Evolutionary conservation across 2,113 vertebrate genomes (phyloP).

Genomic region (Heterotis niloticus): DNA sequence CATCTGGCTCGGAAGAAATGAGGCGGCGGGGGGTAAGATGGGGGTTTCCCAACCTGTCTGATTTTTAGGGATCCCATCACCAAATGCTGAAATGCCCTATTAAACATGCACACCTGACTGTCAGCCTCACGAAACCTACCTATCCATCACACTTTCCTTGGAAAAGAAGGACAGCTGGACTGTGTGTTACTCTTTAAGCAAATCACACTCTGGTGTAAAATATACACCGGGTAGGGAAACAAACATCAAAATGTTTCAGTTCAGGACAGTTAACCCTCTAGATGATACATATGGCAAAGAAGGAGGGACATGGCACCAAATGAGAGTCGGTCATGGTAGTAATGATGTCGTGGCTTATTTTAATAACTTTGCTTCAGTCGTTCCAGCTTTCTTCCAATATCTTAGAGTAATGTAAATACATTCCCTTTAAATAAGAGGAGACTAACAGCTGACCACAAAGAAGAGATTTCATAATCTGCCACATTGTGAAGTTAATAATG

Average conservation of each 20-base stretch:
- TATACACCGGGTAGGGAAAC: not conserved
- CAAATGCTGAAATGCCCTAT: not conserved
- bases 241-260: not conserved
- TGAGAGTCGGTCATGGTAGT: not conserved
- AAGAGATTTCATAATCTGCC: too few relatives aligned
- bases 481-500: too few relatives aligned
- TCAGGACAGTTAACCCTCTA: not conserved
- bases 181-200: not conserved
- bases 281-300: not conserved
- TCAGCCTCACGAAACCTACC: not conserved
- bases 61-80: not conserved
- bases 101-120: not conserved
- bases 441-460: too few relatives aligned
- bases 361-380: not conserved
- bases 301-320: not conserved
- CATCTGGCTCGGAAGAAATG: too few relatives aligned
- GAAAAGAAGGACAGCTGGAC: not conserved
- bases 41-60: not conserved
- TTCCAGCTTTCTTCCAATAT: not conserved
- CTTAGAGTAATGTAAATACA: not conserved
- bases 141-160: not conserved
- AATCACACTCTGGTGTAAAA: conserved; percentile 9
- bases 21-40: too few relatives aligned
- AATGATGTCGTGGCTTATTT: not conserved
- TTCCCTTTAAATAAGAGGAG: too few relatives aligned